Evolutionary conservation across 1,140 invertebrate species (phyloP), one percentile per base, ranked within the genome.

Genomic region (Zaprionus davidi): DNA sequence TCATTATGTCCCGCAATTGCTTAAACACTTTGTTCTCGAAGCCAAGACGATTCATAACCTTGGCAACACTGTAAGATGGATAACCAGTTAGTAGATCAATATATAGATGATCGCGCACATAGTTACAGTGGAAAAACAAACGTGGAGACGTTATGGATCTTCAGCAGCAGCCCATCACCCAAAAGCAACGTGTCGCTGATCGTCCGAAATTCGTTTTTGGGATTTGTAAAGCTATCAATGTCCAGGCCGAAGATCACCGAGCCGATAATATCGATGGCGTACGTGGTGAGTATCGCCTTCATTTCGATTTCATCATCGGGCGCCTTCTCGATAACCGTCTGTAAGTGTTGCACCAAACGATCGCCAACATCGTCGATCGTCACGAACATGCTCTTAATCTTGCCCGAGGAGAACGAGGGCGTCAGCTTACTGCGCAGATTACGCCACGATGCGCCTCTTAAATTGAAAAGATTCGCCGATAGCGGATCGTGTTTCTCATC

Each of bases 351-450:
- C 3, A 85, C 70, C 36, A 94, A 58, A 17, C 78, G 69, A 24
- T 93, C 90, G 3, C 93, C 92, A 55, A 93, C 91, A 38, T 93
- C 91, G 15, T 93, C 82, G 3, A 95, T 77, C 0, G 93, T 90
- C 3, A 74, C 71, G 12, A 95, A 94, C 93, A 95, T 95, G 0
- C 76, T 79, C 78, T 94, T 95, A 11, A 95, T 88, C 86, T 95
- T 95, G 4, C 93, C 93, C 0, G 94, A 93, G 0, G 94, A 94
- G 73, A 95, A 95, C 5, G 94, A 93, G 0, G 95, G 94, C 1
- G 93, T 93, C 4, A 95, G 64, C 64, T 94, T 94, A 0, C 84
- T 75, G 34, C 94, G 88, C 0, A 95, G 60, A 36, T 83, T 90
- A 55, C 92, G 93, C 95, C 95, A 95, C 1, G 85, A 91, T 55